Percentiles rank a stretch among this genome's conserved stretches.
These are phyloP conservation scores for Hermaeophaga mercurialis DNA, from an alignment of 2,888 invertebrate species.

Conservation along the genomic window DNA sequence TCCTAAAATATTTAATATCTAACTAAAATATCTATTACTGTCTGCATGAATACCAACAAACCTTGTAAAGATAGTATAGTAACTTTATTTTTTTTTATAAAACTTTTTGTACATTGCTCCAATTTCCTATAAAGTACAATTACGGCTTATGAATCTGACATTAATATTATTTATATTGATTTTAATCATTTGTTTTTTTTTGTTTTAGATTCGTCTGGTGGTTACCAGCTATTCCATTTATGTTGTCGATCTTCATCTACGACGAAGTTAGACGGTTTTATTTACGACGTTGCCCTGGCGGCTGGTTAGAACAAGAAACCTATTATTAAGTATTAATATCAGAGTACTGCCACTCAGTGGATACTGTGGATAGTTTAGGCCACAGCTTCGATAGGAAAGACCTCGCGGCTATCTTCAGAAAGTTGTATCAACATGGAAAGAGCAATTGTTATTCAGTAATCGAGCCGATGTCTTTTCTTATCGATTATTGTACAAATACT, in stretches of 20 bases:
- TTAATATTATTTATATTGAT: too few relatives aligned
- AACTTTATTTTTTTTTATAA: too few relatives aligned
- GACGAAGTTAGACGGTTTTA: slow-evolving; percentile 98
- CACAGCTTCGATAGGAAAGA: slow-evolving; percentile 53
- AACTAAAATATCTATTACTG: too few relatives aligned
- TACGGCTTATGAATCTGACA: too few relatives aligned
- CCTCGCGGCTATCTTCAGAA: slow-evolving; percentile 42
- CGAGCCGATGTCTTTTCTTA: slow-evolving; percentile 52
- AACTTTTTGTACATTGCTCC: too few relatives aligned
- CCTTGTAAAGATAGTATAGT: too few relatives aligned
- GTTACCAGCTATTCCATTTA: slow-evolving; percentile 98
- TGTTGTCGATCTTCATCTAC: slow-evolving; percentile 97
- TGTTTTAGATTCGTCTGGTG: slow-evolving; percentile 93
- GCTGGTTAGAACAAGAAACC: slow-evolving; percentile 99
- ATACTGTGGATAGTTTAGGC: slow-evolving; percentile 36
- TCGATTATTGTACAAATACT: slow-evolving; percentile 56
- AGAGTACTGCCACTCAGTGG: slow-evolving; percentile 50
- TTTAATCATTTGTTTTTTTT: too few relatives aligned
- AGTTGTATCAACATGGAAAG: slow-evolving; percentile 31
- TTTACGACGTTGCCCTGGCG: slow-evolving; percentile 96
- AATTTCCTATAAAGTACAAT: too few relatives aligned
- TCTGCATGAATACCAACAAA: too few relatives aligned
- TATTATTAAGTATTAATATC: slow-evolving; percentile 77
- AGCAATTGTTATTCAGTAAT: slow-evolving; percentile 29
- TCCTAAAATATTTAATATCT: too few relatives aligned